Base-by-base conservation (phyloP, 2,888 invertebrate species). In the Trichacis sp. region DNA sequence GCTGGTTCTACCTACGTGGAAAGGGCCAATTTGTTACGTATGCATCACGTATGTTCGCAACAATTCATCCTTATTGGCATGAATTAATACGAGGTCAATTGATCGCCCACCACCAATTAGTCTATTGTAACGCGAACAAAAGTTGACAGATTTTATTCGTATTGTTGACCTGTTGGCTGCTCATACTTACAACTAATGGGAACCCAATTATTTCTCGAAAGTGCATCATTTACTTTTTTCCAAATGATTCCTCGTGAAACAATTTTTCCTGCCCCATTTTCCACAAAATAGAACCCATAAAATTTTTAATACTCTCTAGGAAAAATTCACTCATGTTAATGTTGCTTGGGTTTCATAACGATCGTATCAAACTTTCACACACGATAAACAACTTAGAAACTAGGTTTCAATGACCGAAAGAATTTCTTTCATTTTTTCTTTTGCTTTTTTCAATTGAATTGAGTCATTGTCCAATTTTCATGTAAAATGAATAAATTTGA, bases 81-180 rank as follows among this genome's bases (percentile, higher is more conserved):
- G 72, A 79, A 78, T 81, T 78, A 79, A 79, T 77, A 72, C 69
- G 68, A 72, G 80, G 82, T 83, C 82, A 83, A 82, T 80, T 82
- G 75, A 77, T 82, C 82, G 82, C 82, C 82, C 82, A 82, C 82
- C 74, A 73, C 73, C 79, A 82, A 82, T 82, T 78, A 78, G 74
- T 58, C 70, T 69, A 67, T 75, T 74, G 73, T 70, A 68, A 72
- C 70, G 73, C 55, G 64, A 71, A 69, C 69, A 69, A 73, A 74
- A 74, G 69, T 78, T 76, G 75, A 81, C 80, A 77, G 78, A 81
- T 81, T 81, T 82, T 72, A 82, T 81, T 82, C 74, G 69, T 74
- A 75, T 79, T 71, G 77, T 82, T 82, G 77, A 82, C 81, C 81
- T 70, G 67, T 18, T 63, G 72, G 72, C 63, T 71, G 69, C 73